Evolutionary conservation across 2,888 invertebrate genomes (phyloP), one percentile per base, ranked within the genome.

Genomic region (Eupithecia abbreviata): DNA sequence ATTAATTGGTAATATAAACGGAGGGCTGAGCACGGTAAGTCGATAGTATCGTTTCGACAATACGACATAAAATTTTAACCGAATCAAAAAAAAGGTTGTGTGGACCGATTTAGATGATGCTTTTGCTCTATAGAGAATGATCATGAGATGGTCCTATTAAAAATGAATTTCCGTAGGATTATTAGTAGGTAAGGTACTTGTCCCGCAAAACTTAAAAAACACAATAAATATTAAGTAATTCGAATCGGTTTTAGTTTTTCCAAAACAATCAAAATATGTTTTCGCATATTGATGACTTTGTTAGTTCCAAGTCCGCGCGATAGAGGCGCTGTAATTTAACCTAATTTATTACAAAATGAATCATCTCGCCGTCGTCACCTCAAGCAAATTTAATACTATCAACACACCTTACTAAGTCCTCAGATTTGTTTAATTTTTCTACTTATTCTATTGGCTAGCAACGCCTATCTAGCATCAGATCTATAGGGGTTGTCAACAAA

Each of bases 401-500:
- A 0, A 9, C 18, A 18, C 9, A 58, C 55, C 3, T 2, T 18
- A 58, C 9, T 58, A 9, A 3, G 55, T 3, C 9, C 7, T 58
- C 9, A 9, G n/a, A 9, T 18, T 3, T 9, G 9, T n/a, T 58
- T 58, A 0, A 3, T 15, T 51, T 15, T 15, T 15, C 6, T 2
- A 58, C 7, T 18, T n/a, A n/a, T 7, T 15, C 15, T 51, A n/a
- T 51, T 51, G 51, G n/a, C 6, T 6, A 51, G 15, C 6, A 51
- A 15, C 51, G 51, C 51, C 51, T n/a, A n/a, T n/a, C n/a, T n/a
- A n/a, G n/a, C 75, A 78, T 71, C 65, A 74, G 72, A 58, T 69
- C 58, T 62, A 71, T 68, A 77, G 79, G 78, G 73, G 79, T 81
- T 79, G 80, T 79, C 80, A 80, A 81, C 81, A 81, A 81, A 81